Evolutionary conservation across 2,113 vertebrate species (phyloP).

Genomic region (Stictonetta naevosa): DNA sequence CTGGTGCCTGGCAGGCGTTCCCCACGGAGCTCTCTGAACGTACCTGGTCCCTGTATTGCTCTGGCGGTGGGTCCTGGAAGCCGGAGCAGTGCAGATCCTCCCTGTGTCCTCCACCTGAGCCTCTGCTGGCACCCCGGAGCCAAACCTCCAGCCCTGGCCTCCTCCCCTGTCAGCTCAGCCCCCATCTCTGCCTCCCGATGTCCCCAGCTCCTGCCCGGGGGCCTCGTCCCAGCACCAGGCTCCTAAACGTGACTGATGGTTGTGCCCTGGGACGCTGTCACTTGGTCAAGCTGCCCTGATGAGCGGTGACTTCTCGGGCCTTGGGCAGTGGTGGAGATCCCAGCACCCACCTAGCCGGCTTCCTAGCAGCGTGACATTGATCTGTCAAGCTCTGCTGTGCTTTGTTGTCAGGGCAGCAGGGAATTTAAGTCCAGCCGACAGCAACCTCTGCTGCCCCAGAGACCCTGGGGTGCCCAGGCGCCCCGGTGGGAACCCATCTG

Average conservation of each 20-base stretch:
- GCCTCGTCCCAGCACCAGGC: neutral
- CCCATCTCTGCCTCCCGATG: neutral
- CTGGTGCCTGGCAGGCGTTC: neutral
- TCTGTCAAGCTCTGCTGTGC: neutral
- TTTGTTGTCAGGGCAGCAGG: constrained; percentile 16
- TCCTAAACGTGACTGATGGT: constrained; percentile 33
- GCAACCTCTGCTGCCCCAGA: neutral
- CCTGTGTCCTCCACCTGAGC: neutral
- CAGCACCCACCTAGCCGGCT: constrained; percentile 11
- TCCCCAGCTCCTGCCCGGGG: neutral
- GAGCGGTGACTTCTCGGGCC: constrained; percentile 42
- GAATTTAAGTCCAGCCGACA: constrained; percentile 14
- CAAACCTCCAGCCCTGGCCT: neutral
- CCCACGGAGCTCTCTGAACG: neutral
- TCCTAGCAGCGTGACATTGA: neutral
- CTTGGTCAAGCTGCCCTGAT: neutral
- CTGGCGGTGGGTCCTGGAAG: neutral
- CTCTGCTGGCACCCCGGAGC: neutral
- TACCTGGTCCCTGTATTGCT: neutral
- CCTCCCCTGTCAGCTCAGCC: neutral
- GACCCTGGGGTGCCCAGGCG: neutral
- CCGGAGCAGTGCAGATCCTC: neutral
- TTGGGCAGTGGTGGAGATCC: constrained; percentile 38
- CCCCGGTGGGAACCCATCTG: neutral
- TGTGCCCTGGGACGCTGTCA: constrained; percentile 36